Conservation (phyloP, 2,888 invertebrate species). For the Melikaiella ostensackeni region DNA sequence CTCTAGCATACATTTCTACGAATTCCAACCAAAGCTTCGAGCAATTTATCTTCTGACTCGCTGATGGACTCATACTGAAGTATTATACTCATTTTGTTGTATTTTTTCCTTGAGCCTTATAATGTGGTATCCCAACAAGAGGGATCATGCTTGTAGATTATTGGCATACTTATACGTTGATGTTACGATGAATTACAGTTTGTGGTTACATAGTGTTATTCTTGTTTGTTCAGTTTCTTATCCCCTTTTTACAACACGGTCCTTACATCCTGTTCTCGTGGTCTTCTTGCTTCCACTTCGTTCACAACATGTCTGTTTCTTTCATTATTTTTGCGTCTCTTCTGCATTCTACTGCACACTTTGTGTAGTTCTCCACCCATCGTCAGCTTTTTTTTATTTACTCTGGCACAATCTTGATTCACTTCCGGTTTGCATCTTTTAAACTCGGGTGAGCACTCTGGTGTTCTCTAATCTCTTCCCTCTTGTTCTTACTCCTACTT, state of each 20-base stretch:
- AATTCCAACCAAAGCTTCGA: neutral
- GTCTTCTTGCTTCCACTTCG: neutral
- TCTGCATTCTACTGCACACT: neutral
- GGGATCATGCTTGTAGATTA: conserved; percentile 16
- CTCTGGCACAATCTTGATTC: conserved; percentile 1
- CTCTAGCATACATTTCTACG: neutral
- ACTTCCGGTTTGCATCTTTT: conserved; percentile 7
- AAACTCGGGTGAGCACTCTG: conserved; percentile 3
- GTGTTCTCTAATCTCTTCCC: neutral
- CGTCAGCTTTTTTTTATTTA: conserved; percentile 6
- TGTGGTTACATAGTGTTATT: neutral
- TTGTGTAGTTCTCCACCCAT: conserved; percentile 7
- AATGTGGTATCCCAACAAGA: conserved; percentile 4
- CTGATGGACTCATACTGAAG: conserved; percentile 1
- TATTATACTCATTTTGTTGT: neutral
- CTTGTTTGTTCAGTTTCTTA: conserved; percentile 3
- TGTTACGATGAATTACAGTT: conserved; percentile 5
- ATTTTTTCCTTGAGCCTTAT: neutral
- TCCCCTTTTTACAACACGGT: conserved; percentile 1
- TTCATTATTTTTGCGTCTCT: neutral
- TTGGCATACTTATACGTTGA: conserved; percentile 22
- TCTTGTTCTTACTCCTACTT: conserved; percentile 1
- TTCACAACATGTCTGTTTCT: neutral
- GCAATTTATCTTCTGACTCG: neutral
- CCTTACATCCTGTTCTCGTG: conserved; percentile 11